Evolutionary conservation across 1,140 invertebrate species (phyloP), one percentile per base, ranked within the genome.

Genomic region (Subanguina moxae): DNA sequence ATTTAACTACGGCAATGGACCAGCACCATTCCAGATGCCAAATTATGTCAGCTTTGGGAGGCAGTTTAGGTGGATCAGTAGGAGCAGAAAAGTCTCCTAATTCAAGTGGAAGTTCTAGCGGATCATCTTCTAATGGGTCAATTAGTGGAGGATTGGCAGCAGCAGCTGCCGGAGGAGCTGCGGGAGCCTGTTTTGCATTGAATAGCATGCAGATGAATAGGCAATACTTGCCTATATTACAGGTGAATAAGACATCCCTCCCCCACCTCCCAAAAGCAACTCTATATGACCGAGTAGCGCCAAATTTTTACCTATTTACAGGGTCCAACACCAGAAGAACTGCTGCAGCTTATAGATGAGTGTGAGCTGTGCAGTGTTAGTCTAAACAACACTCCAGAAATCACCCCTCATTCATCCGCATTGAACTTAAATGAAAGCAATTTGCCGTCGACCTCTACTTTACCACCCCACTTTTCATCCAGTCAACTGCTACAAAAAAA

Each of bases 1-100:
- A 98, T 85, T 86, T 98, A 38, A 95, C 92, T 1, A 96, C 92
- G 11, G 93, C 93, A 57, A 85, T 97, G 21, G 92, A 96, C 84
- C 87, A 76, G 57, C 71, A 71, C 28, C 59, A 21, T 61, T 58
- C 56, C 15, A 25, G 11, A 23, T 42, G 45, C 23, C 66, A 57
- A 58, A n/a, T 23, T 48, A 52, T 65, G 32, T 43, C 62, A 56
- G 23, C 43, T 64, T 23, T 63, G 17, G 38, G 57, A 15, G 15
- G 27, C 61, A 61, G 62, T 75, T 1, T 62, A 57, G 27, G 52
- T 15, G 63, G 23, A 30, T n/a, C 57, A 19, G 38, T 57, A 21
- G 48, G 48, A 52, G 23, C 48, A 52, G 48, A 52, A 15, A 52
- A 52, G 48, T 19, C 48, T 21, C n/a, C 48, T 52, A 52, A 19